Percentiles rank a stretch among this genome's conserved stretches.
phyloP scores from a whole-genome alignment of 2,888 invertebrate genomes.

The Apodemia duryi region DNA sequence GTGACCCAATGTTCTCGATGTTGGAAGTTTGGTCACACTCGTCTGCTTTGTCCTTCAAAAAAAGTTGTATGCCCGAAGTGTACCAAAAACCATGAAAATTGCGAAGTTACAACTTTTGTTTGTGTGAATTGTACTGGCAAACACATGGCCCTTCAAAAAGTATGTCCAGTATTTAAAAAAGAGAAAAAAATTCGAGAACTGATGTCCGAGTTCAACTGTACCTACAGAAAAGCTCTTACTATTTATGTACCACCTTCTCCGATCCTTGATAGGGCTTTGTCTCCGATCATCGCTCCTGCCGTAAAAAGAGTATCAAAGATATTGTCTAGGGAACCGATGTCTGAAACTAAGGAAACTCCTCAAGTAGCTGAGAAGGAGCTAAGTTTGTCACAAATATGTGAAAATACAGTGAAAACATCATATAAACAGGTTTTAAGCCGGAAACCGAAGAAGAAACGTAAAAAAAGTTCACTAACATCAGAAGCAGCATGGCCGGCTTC shows the following conservation, averaged over 20 bases:
- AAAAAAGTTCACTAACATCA: not conserved
- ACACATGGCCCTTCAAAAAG: constrained; percentile 28
- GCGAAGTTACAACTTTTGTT: constrained; percentile 24
- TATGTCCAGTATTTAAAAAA: constrained; percentile 27
- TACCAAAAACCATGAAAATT: constrained; percentile 24
- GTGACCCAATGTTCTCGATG: constrained; percentile 28
- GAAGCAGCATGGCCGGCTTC: not conserved
- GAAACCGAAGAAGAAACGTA: not conserved
- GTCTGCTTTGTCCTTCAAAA: constrained; percentile 22
- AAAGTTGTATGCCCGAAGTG: constrained; percentile 29
- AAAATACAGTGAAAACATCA: not conserved
- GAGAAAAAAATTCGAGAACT: constrained; percentile 29
- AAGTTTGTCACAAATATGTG: not conserved
- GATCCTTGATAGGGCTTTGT: not conserved
- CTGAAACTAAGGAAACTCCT: not conserved
- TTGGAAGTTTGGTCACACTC: constrained; percentile 26
- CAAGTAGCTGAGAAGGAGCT: not conserved
- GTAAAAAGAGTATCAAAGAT: not conserved
- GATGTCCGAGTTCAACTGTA: constrained; percentile 31
- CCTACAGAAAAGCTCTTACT: constrained; percentile 26
- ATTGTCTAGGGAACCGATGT: too few relatives aligned
- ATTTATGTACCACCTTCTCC: constrained; percentile 19
- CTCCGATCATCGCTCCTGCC: not conserved
- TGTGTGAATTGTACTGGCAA: constrained; percentile 29
- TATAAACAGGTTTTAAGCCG: not conserved